Evolutionary conservation across 2,113 vertebrate species (phyloP), one percentile per base, ranked within the genome.

Genomic region (Paedocypris sp.): DNA sequence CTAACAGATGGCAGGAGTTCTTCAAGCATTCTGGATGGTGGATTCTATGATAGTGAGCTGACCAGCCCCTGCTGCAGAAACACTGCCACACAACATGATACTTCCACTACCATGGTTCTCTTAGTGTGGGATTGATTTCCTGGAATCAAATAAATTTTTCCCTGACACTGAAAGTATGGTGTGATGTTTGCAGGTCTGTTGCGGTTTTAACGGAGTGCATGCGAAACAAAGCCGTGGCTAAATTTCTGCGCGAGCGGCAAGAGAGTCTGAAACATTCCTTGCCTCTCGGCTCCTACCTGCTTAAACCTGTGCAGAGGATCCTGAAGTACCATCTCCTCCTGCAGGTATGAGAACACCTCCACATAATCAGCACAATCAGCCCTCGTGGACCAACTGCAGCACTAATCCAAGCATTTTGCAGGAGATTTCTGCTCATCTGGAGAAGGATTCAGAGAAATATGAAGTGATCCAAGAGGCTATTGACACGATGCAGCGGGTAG

Each of bases 281-380:
- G 65, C 95, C 95, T 18, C 77, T 99, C 64, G 93, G 95, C 70
- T 97, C 94, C 70, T 99, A 96, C 79, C 91, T 99, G 78, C 80
- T 99, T 79, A 99, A 99, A 79, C 95, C 94, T 53, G 95, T 98
- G 65, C 95, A 98, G 75, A 88, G 95, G 76, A 99, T 99, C 82
- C 90, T 99, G 68, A 99, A 99, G 79, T 99, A 99, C 77, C 95
- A 98, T 72, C 88, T 99, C 25, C 88, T 99, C 68, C 74, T 98
- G 70, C 95, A 97, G 0, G 94, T 98, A 83, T 19, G 54, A 38
- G 38, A 46, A 61, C 35, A 47, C 20, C 36, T 33, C 23, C 45
- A 42, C n/a, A 33, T 8, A 19, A 13, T 13, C 9, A 38, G 23
- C 36, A 23, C 10, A 9, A 2, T 13, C 2, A 9, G 19, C 25